Percentiles rank a stretch among this genome's conserved stretches.
These are phyloP conservation scores for Orchesella flavescens DNA, from an alignment of 2,888 invertebrate species.

Conservation along the genomic window DNA sequence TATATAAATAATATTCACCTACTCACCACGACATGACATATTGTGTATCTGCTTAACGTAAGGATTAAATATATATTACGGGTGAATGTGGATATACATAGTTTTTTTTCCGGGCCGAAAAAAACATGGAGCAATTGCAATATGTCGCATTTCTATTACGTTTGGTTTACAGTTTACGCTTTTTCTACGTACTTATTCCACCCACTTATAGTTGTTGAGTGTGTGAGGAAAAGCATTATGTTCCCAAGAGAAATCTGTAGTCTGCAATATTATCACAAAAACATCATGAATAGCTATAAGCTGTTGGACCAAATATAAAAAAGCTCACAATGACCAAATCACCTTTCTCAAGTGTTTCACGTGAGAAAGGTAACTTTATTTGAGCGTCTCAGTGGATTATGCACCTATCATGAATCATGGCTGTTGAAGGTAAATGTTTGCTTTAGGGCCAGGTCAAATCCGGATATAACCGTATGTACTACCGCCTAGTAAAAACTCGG, in stretches of 20 bases:
- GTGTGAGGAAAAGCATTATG: neutral
- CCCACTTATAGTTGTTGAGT: too few species aligned
- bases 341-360: neutral
- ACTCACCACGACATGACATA: neutral
- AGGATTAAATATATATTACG: neutral
- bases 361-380: neutral
- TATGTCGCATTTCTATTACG: too few species aligned
- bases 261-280: slow-evolving; percentile 30
- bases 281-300: slow-evolving; percentile 11
- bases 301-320: neutral
- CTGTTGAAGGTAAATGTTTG: slow-evolving; percentile 32
- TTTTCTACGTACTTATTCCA: too few species aligned
- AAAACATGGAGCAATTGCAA: neutral
- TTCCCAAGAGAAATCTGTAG: slow-evolving; percentile 45
- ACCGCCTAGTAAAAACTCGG: too few species aligned
- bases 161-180: too few species aligned
- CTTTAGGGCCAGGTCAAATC: slow-evolving; percentile 1
- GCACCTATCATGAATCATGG: neutral
- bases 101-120: neutral
- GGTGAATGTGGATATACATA: too few species aligned
- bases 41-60: neutral
- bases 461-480: too few species aligned
- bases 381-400: neutral
- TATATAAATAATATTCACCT: neutral
- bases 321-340: slow-evolving; percentile 3